phyloP scores from a whole-genome alignment of 1,140 invertebrate genomes.

The Meloidogyne floridensis region DNA sequence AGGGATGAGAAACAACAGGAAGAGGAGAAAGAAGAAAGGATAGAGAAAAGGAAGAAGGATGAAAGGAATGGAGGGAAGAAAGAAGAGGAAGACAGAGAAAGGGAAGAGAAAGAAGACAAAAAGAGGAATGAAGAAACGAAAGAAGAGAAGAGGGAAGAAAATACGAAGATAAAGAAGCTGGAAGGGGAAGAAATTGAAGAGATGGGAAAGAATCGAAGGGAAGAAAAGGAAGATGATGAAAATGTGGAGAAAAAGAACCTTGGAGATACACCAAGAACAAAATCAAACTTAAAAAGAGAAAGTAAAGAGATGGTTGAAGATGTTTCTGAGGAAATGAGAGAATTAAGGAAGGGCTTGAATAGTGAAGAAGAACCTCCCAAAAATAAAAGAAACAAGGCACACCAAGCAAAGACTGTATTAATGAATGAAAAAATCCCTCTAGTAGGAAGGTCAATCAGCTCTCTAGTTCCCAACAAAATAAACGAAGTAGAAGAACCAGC shows the following conservation, averaged over 20 bases:
- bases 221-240: not conserved
- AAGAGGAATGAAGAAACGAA: not conserved
- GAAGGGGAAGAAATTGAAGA: not conserved
- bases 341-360: not conserved
- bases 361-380: not conserved
- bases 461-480: constrained; percentile 8
- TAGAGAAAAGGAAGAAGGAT: not conserved
- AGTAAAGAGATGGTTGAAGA: not conserved
- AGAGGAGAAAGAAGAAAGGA: constrained; percentile 8
- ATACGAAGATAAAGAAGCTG: not conserved
- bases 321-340: not conserved
- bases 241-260: not conserved
- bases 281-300: not conserved
- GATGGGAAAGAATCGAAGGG: not conserved
- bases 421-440: not conserved
- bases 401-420: not conserved
- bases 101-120: not conserved
- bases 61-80: not conserved
- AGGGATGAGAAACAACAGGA: not conserved
- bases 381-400: not conserved
- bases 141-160: not conserved
- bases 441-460: not conserved
- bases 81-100: not conserved
- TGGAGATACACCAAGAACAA: not conserved
- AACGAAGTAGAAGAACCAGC: not conserved